These are phyloP conservation scores for Scrobipalpa costella DNA, from an alignment of 2,888 invertebrate genomes.

Conservation along the genomic window DNA sequence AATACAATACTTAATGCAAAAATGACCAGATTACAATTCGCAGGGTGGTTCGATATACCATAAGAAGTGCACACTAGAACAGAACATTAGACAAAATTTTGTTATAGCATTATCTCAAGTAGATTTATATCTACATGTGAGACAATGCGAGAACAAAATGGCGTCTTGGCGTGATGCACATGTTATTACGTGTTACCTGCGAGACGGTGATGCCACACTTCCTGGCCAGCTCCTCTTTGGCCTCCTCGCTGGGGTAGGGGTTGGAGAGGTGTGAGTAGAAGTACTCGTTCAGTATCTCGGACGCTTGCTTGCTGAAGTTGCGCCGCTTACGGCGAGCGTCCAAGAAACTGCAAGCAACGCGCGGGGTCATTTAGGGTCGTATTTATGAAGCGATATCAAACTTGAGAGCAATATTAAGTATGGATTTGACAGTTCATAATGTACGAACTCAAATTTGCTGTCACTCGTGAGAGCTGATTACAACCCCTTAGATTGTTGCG, in stretches of 20 bases:
- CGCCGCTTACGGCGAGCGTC: conserved; percentile 94
- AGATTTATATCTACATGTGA: too few species aligned
- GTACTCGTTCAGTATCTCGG: conserved; percentile 99
- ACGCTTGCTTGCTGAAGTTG: conserved; percentile 99
- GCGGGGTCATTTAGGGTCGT: background rate
- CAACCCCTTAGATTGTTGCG: conserved; percentile 27
- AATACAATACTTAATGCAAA: background rate
- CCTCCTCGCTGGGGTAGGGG: conserved; percentile 99
- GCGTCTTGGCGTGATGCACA: too few species aligned
- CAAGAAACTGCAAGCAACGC: conserved; percentile 82
- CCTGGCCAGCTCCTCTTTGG: conserved; percentile 99
- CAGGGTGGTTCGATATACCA: background rate
- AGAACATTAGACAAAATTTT: background rate
- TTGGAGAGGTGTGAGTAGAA: conserved; percentile 99
- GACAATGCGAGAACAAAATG: too few species aligned
- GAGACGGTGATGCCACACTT: conserved; percentile 99
- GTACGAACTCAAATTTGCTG: too few species aligned
- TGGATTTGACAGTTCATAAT: too few species aligned
- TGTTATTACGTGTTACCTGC: conserved; percentile 86
- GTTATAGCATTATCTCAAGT: background rate
- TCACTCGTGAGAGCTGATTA: too few species aligned
- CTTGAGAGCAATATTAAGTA: too few species aligned
- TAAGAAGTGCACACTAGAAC: background rate
- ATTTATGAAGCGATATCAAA: too few species aligned
- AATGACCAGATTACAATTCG: background rate